A percentile compares a stretch with the other conserved stretches of the same genome.
These are phyloP conservation scores for Hetaerina americana DNA, from an alignment of 1,140 invertebrate genomes.

Conservation along the genomic window DNA sequence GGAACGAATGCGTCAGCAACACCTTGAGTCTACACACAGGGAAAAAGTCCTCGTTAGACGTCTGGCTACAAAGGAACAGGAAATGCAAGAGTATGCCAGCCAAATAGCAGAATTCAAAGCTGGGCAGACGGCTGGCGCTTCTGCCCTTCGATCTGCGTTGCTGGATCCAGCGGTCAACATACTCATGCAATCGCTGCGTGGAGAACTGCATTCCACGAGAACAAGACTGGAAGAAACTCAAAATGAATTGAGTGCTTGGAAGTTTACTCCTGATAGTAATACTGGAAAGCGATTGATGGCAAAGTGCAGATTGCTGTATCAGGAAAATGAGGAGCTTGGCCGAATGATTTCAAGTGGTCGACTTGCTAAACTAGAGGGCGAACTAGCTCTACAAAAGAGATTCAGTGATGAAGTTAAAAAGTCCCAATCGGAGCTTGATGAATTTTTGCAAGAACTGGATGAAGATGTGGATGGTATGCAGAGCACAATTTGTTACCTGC, in stretches of 20 bases:
- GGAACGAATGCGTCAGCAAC: conserved; percentile 67
- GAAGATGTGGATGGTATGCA: conserved; percentile 98
- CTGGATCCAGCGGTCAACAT: conserved; percentile 94
- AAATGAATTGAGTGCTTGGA: conserved; percentile 95
- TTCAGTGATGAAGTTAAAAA: conserved; percentile 95
- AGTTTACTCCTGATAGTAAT: conserved; percentile 93
- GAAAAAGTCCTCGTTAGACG: conserved; percentile 85
- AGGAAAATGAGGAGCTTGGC: conserved; percentile 96
- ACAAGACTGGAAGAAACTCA: conserved; percentile 91
- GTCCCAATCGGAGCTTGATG: conserved; percentile 92
- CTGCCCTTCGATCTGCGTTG: conserved; percentile 64
- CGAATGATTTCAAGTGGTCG: conserved; percentile 89
- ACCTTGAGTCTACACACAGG: conserved; percentile 68
- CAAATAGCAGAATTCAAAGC: background rate
- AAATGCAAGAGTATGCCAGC: conserved; percentile 81
- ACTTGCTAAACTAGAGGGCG: conserved; percentile 89
- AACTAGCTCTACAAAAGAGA: conserved; percentile 87
- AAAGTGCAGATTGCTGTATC: conserved; percentile 88
- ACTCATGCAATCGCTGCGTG: conserved; percentile 78
- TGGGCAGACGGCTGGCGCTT: conserved; percentile 60
- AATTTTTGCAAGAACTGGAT: conserved; percentile 89
- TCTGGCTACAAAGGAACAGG: conserved; percentile 87
- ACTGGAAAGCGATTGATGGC: conserved; percentile 97
- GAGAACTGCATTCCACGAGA: conserved; percentile 79
- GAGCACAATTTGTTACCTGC: conserved; percentile 86